Percentiles rank a stretch among this genome's conserved stretches.
Conservation (phyloP, 2,888 invertebrate species). For the Scaptomyza tumidula region DNA sequence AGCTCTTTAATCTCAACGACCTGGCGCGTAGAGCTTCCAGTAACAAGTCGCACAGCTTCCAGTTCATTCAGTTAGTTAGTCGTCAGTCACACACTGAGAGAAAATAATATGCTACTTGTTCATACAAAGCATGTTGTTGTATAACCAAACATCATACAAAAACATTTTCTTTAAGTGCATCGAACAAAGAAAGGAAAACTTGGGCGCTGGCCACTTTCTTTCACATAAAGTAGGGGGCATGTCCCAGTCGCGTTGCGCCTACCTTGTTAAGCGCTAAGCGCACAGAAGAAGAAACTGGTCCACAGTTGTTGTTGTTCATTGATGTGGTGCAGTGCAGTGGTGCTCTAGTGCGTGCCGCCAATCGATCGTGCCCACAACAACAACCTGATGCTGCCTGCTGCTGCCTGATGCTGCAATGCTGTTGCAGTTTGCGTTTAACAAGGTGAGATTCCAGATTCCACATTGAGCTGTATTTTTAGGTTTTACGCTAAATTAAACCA, state of each 20-base stretch:
- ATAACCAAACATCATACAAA: too few relatives aligned
- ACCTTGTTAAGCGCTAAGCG: slow-evolving; percentile 78
- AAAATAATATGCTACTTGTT: too few relatives aligned
- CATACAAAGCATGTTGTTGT: too few relatives aligned
- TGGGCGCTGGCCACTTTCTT: slow-evolving; percentile 62
- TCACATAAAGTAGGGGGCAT: slow-evolving; percentile 17
- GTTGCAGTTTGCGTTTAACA: slow-evolving; percentile 21
- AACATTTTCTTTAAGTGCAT: not conserved
- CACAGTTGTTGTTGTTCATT: slow-evolving; percentile 3
- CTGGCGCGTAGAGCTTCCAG: slow-evolving; percentile 50
- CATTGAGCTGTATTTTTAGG: slow-evolving; percentile 63
- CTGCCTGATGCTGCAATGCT: too few relatives aligned
- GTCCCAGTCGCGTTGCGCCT: slow-evolving; percentile 60
- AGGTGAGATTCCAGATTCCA: slow-evolving; percentile 46
- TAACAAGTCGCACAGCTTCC: slow-evolving; percentile 22
- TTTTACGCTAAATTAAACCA: slow-evolving; percentile 73
- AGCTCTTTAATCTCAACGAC: slow-evolving; percentile 79
- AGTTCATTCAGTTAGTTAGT: slow-evolving; percentile 9
- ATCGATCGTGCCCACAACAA: slow-evolving; percentile 51
- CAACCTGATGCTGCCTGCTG: slow-evolving; percentile 15
- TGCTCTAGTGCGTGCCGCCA: slow-evolving; percentile 47
- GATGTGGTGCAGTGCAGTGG: slow-evolving; percentile 17
- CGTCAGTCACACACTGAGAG: not conserved
- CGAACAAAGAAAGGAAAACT: slow-evolving; percentile 35
- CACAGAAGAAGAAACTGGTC: slow-evolving; percentile 49